Conservation (phyloP, 1,140 invertebrate species). For the Amyelois transitella region DNA sequence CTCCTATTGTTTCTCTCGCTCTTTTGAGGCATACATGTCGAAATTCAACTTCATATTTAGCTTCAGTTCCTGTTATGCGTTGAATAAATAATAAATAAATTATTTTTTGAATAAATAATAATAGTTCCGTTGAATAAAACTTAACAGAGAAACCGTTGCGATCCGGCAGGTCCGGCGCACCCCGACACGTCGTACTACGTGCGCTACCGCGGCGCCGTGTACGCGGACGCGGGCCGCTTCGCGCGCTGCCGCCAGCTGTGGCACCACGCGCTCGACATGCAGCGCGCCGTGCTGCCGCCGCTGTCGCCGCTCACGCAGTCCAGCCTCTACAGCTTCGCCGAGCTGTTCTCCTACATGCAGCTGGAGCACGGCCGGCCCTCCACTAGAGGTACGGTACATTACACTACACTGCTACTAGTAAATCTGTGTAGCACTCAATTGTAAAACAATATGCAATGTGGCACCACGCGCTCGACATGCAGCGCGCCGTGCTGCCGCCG, state of each 20-base stretch:
- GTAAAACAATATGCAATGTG: too few species aligned
- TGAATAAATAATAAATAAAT: too few species aligned
- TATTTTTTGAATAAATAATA: too few species aligned
- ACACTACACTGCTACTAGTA: not conserved
- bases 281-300: conserved; percentile 93
- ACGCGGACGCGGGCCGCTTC: conserved; percentile 96
- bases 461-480: conserved; percentile 98
- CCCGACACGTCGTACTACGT: conserved; percentile 98
- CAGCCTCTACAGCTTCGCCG: conserved; percentile 93
- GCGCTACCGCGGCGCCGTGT: conserved; percentile 93
- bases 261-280: conserved; percentile 98
- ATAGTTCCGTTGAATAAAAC: too few species aligned
- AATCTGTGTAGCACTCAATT: too few species aligned
- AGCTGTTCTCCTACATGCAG: conserved; percentile 96
- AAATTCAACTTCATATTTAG: too few species aligned
- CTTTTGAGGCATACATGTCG: too few species aligned
- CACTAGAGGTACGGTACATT: conserved; percentile 73
- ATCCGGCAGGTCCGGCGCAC: conserved; percentile 86
- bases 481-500: conserved; percentile 93
- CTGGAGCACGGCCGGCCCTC: conserved; percentile 81
- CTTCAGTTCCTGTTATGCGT: too few species aligned
- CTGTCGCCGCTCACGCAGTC: conserved; percentile 96
- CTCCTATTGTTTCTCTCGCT: too few species aligned
- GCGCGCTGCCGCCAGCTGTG: conserved; percentile 91
- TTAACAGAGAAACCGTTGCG: too few species aligned